These are phyloP conservation scores for Vireo griseus DNA, from an alignment of 2,797 vertebrate genomes.

Conservation along the genomic window DNA sequence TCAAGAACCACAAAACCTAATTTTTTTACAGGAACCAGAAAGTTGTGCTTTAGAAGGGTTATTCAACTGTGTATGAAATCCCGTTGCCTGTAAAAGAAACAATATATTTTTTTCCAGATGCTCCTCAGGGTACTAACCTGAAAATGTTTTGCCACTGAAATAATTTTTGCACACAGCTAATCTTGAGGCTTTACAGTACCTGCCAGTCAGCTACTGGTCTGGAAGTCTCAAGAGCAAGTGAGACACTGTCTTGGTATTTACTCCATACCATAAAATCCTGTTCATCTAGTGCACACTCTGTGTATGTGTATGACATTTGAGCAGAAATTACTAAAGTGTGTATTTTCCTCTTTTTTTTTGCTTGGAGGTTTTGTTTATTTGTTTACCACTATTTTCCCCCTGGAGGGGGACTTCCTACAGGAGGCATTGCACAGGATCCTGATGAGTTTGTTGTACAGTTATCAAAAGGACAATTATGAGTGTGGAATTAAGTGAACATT, in stretches of 20 bases:
- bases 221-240: not conserved
- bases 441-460: not conserved
- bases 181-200: not conserved
- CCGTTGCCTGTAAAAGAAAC: not conserved
- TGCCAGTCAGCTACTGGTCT: not conserved
- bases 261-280: not conserved
- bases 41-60: not conserved
- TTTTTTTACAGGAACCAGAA: not conserved
- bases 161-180: not conserved
- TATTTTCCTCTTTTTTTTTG: not conserved
- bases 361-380: not conserved
- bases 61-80: not conserved
- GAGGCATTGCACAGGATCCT: not conserved
- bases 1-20: not conserved
- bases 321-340: not conserved
- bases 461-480: not conserved
- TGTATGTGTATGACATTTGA: not conserved
- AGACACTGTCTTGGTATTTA: not conserved
- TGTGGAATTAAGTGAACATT: not conserved
- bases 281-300: rapidly evolving
- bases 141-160: not conserved
- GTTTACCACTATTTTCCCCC: not conserved
- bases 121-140: not conserved
- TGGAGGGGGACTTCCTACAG: not conserved
- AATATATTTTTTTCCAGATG: not conserved